These are phyloP conservation scores for Hipparchia semele DNA, from an alignment of 2,888 invertebrate species.

Conservation along the genomic window DNA sequence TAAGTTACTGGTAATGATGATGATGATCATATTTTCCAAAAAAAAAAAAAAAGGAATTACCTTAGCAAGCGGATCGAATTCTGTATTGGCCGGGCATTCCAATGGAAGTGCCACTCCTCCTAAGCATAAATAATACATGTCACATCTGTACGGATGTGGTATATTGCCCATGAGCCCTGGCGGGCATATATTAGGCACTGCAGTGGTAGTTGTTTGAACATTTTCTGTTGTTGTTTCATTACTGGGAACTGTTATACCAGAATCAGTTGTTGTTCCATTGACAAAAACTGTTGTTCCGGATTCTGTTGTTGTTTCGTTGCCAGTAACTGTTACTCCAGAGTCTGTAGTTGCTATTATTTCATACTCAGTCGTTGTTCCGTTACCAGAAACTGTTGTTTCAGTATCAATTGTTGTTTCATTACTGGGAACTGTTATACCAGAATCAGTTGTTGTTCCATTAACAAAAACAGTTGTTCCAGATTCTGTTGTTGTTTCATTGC, in stretches of 20 bases:
- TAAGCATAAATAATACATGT: constrained; percentile 53
- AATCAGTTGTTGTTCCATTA: neutral
- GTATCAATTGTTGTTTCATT: neutral
- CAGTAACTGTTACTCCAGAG: neutral
- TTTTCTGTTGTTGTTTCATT: constrained; percentile 4
- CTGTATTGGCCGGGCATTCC: constrained; percentile 48
- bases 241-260: neutral
- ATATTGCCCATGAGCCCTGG: constrained; percentile 49
- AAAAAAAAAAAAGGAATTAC: constrained; percentile 12
- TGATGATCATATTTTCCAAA: no score
- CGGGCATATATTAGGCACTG: constrained; percentile 44
- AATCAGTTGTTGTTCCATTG: neutral
- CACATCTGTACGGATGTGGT: constrained; percentile 52
- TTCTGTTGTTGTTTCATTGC: constrained; percentile 8
- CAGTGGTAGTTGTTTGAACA: neutral
- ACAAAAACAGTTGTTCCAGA: neutral
- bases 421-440: neutral
- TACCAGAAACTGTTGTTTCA: neutral
- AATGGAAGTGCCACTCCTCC: constrained; percentile 48
- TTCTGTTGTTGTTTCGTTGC: constrained; percentile 4
- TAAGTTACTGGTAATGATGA: no score
- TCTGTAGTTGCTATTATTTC: neutral
- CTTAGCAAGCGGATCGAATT: constrained; percentile 47
- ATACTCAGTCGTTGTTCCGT: neutral
- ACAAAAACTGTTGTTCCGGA: neutral